A percentile compares a stretch with the other conserved stretches of the same genome.
Evolutionary conservation across 2,888 invertebrate species (phyloP).

Genomic region (Marronus borbonicus): DNA sequence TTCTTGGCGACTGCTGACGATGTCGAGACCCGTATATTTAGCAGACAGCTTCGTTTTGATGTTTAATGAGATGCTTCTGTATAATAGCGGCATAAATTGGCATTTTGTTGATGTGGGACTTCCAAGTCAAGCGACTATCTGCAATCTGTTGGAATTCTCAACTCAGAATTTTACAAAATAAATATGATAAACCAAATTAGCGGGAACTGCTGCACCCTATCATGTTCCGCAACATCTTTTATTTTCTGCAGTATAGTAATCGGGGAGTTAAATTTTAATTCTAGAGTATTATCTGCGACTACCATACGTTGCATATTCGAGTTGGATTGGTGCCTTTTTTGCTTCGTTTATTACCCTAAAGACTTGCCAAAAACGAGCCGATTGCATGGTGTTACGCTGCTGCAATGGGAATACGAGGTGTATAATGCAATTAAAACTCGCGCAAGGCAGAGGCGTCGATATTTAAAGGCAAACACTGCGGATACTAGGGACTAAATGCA

Average conservation of each 20-base stretch:
- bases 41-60: no score
- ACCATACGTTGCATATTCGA: background rate
- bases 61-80: no score
- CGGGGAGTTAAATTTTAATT: slow-evolving; percentile 3
- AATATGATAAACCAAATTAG: no score
- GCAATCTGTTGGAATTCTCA: no score
- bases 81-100: no score
- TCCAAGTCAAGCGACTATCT: no score
- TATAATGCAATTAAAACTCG: slow-evolving; percentile 23
- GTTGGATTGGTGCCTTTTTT: background rate
- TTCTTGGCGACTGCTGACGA: no score
- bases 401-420: background rate
- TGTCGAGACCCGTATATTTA: no score
- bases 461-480: slow-evolving; percentile 15
- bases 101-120: no score
- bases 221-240: no score
- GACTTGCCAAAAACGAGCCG: slow-evolving; percentile 4
- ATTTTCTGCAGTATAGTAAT: background rate
- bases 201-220: no score
- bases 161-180: no score
- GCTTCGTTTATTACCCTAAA: background rate
- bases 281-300: background rate
- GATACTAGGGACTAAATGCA: slow-evolving; percentile 23
- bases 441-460: slow-evolving; percentile 9
- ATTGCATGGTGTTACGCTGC: background rate